A percentile compares a stretch with the other conserved stretches of the same genome.
Conservation (phyloP, 2,113 vertebrate genomes). For the Equus quagga region DNA sequence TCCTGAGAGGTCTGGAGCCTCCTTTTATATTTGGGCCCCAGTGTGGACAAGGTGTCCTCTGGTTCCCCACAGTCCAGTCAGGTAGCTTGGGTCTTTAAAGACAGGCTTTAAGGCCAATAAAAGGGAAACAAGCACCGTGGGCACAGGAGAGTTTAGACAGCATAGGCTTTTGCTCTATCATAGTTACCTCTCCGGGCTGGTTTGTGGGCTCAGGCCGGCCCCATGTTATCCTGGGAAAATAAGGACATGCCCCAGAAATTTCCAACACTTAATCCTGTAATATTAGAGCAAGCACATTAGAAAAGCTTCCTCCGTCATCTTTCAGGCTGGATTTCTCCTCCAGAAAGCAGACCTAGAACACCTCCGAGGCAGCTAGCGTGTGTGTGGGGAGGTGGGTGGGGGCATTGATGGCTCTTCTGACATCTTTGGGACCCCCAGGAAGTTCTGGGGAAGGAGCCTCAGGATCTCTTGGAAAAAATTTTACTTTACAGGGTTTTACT, state of each 20-base stretch:
- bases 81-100: background rate
- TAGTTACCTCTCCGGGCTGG: background rate
- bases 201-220: background rate
- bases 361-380: too few relatives aligned
- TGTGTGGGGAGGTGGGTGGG: background rate
- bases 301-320: background rate
- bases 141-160: background rate
- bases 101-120: background rate
- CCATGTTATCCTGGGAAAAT: background rate
- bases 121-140: background rate
- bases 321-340: background rate
- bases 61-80: background rate
- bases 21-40: background rate
- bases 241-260: background rate
- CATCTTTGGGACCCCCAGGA: background rate
- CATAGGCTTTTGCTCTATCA: background rate
- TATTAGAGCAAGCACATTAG: background rate
- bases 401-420: background rate
- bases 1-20: background rate
- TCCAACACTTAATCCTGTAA: background rate
- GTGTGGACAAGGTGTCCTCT: background rate
- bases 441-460: background rate
- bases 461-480: background rate
- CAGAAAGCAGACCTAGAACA: background rate
- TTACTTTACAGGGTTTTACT: background rate